These are phyloP conservation scores for Oreochromis niloticus DNA, from an alignment of 2,113 vertebrate species.

Conservation along the genomic window DNA sequence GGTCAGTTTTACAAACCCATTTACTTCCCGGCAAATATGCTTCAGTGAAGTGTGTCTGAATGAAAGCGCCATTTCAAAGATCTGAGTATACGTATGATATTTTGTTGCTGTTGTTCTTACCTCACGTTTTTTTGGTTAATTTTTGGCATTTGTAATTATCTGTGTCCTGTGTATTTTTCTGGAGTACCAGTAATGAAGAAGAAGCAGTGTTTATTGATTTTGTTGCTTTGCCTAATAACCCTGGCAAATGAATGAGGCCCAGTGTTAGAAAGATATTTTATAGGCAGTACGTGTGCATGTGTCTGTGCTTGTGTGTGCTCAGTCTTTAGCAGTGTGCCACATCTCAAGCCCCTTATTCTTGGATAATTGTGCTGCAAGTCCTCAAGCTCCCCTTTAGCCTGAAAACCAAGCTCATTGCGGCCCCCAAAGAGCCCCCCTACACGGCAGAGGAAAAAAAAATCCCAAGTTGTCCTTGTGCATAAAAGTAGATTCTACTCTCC, in stretches of 20 bases:
- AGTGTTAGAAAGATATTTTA: slow-evolving; percentile 54
- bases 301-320: slow-evolving; percentile 43
- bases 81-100: neutral
- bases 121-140: neutral
- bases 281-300: slow-evolving; percentile 34
- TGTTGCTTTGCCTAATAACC: slow-evolving; percentile 38
- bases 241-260: slow-evolving; percentile 46
- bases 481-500: slow-evolving; percentile 99
- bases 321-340: slow-evolving; percentile 91
- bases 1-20: slow-evolving; percentile 54
- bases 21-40: slow-evolving; percentile 20
- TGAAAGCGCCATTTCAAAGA: neutral
- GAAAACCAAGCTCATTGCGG: slow-evolving; percentile 99
- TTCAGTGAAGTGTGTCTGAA: slow-evolving; percentile 14
- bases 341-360: slow-evolving; percentile 96
- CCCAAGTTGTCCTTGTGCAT: slow-evolving; percentile 99
- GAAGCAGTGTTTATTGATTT: slow-evolving; percentile 12
- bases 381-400: slow-evolving; percentile 96
- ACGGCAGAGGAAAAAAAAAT: slow-evolving; percentile 80
- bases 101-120: neutral
- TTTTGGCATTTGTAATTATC: neutral
- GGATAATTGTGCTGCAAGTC: slow-evolving; percentile 99
- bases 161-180: neutral
- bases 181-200: neutral
- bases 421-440: slow-evolving; percentile 87